These are phyloP conservation scores for Lampris megalopsis DNA, from an alignment of 2,113 vertebrate genomes.

Conservation along the genomic window DNA sequence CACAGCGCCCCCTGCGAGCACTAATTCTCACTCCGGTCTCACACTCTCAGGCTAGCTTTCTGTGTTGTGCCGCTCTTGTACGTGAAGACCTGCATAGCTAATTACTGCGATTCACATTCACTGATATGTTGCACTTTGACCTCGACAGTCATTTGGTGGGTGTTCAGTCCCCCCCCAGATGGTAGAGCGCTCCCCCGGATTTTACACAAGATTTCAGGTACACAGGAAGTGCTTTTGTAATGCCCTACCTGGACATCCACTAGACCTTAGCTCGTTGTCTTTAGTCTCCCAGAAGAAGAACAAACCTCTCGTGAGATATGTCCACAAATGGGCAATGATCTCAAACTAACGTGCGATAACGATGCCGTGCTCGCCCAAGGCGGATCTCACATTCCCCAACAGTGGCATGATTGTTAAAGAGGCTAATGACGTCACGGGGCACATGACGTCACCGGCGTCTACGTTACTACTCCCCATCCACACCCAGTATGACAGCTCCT, in stretches of 20 bases:
- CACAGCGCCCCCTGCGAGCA: no score
- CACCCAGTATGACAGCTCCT: neutral
- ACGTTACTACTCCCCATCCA: slow-evolving; percentile 28
- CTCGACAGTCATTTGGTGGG: no score
- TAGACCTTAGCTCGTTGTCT: neutral
- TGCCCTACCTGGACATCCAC: neutral
- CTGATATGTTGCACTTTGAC: no score
- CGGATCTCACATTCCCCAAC: slow-evolving; percentile 18
- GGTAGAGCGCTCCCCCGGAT: no score
- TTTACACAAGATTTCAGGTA: no score
- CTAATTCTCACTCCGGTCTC: no score
- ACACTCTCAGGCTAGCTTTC: no score
- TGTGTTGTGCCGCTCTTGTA: no score
- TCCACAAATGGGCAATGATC: slow-evolving; percentile 28
- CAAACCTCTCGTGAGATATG: neutral
- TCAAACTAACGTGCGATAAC: neutral
- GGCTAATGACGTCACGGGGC: slow-evolving; percentile 41
- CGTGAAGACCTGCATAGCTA: no score
- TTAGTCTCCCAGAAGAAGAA: neutral
- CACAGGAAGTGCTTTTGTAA: no score
- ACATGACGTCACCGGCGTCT: slow-evolving; percentile 46
- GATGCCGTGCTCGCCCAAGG: slow-evolving; percentile 8
- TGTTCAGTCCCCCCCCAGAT: no score
- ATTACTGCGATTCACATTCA: no score
- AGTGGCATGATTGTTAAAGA: slow-evolving; percentile 20